Evolutionary conservation across 2,888 invertebrate genomes (phyloP).

Genomic region (Caenorhabditis panamensis): DNA sequence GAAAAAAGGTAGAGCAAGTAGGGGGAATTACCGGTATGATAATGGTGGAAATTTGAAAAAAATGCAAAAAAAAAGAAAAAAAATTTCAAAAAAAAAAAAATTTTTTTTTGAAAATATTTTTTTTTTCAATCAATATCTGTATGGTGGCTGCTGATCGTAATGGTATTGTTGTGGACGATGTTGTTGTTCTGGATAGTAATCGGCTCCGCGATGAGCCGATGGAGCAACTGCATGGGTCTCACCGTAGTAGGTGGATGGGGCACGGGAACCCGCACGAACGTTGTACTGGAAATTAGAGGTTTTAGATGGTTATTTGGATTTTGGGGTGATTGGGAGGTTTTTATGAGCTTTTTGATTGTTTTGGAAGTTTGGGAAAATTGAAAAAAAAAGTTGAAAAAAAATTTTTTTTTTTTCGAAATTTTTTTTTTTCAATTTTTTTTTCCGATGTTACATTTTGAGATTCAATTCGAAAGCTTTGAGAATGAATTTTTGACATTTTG

Average conservation of each 20-base stretch:
- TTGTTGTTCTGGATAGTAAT: conserved; percentile 53
- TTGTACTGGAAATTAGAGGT: conserved; percentile 48
- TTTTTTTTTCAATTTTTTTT: no score
- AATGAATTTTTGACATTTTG: no score
- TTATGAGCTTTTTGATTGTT: neutral
- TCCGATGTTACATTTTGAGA: no score
- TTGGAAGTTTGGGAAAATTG: no score
- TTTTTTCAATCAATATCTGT: conserved; percentile 35
- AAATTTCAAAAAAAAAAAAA: no score
- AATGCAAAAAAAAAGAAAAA: no score
- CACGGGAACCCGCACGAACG: conserved; percentile 57
- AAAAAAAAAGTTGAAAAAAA: no score
- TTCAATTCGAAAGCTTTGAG: no score
- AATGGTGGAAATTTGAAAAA: no score
- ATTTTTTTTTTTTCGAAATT: no score
- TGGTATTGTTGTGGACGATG: conserved; percentile 35
- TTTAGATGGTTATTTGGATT: neutral
- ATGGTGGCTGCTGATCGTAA: conserved; percentile 53
- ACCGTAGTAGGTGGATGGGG: conserved; percentile 61
- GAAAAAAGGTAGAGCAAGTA: conserved; percentile 11
- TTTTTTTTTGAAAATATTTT: neutral
- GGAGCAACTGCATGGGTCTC: conserved; percentile 57
- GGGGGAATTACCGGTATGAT: conserved; percentile 35
- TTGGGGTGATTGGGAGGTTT: neutral
- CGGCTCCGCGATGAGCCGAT: conserved; percentile 37